phyloP scores from a whole-genome alignment of 2,113 vertebrate species.

The Patagioenas fasciata region DNA sequence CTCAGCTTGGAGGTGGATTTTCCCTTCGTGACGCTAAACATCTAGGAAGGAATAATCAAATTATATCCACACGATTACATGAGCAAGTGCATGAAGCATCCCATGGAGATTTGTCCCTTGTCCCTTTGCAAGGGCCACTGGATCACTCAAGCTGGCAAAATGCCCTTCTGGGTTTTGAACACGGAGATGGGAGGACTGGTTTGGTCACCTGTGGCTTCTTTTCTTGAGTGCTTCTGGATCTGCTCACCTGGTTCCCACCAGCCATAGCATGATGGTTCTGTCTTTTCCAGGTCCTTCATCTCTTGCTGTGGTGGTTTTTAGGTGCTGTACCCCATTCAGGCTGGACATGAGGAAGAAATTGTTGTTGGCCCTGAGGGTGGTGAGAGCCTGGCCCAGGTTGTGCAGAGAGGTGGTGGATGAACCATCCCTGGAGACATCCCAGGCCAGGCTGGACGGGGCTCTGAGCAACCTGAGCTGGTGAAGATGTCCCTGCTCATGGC shows the following conservation, averaged over 20 bases:
- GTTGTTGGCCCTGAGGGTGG: too few relatives aligned
- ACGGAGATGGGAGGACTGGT: rapidly evolving
- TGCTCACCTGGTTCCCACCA: not conserved
- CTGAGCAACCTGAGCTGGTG: too few relatives aligned
- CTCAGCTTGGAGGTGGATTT: not conserved
- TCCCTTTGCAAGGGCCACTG: not conserved
- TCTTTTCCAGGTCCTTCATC: not conserved
- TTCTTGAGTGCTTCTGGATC: not conserved
- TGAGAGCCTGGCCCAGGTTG: too few relatives aligned
- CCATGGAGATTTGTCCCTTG: not conserved
- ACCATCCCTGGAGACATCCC: too few relatives aligned
- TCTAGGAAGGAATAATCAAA: constrained; percentile 42
- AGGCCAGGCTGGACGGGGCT: too few relatives aligned
- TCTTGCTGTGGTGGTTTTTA: not conserved
- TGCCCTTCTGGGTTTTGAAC: not conserved
- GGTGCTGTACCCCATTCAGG: not conserved
- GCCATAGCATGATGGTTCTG: rapidly evolving
- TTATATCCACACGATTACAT: not conserved
- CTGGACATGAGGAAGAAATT: too few relatives aligned
- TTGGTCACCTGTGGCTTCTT: not conserved
- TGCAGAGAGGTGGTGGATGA: too few relatives aligned
- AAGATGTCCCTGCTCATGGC: too few relatives aligned
- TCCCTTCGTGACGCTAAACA: constrained; percentile 15
- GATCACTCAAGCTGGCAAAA: not conserved
- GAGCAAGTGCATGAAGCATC: not conserved